These are phyloP conservation scores for Caenorhabditis uteleia DNA, from an alignment of 2,888 invertebrate genomes.

Conservation along the genomic window DNA sequence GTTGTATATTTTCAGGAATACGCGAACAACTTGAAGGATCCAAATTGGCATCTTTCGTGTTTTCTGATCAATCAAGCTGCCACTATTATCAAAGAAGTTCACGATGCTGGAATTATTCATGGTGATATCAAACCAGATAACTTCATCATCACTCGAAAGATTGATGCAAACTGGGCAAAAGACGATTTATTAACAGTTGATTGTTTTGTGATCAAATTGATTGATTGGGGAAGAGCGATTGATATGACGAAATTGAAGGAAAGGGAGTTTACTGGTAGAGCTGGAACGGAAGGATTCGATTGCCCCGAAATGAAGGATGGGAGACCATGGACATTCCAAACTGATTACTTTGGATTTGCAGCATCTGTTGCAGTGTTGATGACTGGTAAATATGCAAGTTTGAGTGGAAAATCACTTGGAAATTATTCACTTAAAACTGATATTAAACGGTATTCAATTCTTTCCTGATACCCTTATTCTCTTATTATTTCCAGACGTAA, in stretches of 20 bases:
- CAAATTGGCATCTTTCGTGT: constrained; percentile 32
- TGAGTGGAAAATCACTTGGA: constrained; percentile 15
- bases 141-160: constrained; percentile 77
- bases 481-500: constrained; percentile 67
- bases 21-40: constrained; percentile 47
- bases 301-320: constrained; percentile 83
- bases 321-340: constrained; percentile 83
- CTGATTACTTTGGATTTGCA: constrained; percentile 87
- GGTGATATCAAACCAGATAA: constrained; percentile 96
- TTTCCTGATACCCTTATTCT: too few species aligned
- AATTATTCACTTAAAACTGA: constrained; percentile 53
- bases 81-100: constrained; percentile 83
- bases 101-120: constrained; percentile 87
- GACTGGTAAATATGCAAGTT: constrained; percentile 85
- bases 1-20: too few species aligned
- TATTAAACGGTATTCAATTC: constrained; percentile 57
- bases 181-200: constrained; percentile 27
- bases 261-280: constrained; percentile 74
- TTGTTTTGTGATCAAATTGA: constrained; percentile 77
- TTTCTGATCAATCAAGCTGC: constrained; percentile 78
- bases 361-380: constrained; percentile 86
- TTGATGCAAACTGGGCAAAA: constrained; percentile 27
- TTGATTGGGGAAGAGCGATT: constrained; percentile 92
- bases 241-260: constrained; percentile 78
- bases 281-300: constrained; percentile 75